Conservation (phyloP, 1,140 invertebrate genomes). For the Lepeophtheirus salmonis region DNA sequence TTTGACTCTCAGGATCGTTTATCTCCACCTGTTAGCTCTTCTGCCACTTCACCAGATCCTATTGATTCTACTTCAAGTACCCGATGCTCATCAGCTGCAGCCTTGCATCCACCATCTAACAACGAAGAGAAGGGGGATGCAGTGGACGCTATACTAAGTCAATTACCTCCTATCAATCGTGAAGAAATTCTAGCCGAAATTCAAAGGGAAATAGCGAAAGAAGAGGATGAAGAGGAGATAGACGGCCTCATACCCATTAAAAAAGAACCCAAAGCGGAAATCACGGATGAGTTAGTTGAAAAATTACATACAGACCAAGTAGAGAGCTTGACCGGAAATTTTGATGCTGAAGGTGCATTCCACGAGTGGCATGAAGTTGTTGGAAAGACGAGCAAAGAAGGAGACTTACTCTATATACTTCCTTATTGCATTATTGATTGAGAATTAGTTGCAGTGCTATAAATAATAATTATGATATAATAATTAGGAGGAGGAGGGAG, state of each 20-base stretch:
- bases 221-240: conserved; percentile 13
- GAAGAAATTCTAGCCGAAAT: conserved; percentile 15
- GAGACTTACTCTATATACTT: conserved; percentile 10
- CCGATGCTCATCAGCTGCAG: neutral
- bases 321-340: conserved; percentile 11
- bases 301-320: conserved; percentile 1
- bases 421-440: conserved; percentile 17
- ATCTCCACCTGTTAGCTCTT: no score
- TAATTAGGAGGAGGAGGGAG: no score
- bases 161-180: conserved; percentile 9
- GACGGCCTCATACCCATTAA: conserved; percentile 9
- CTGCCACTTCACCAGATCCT: no score
- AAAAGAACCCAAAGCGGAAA: neutral
- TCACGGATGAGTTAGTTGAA: neutral
- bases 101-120: neutral
- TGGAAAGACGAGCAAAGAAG: conserved; percentile 2
- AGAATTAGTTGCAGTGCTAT: no score
- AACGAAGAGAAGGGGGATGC: neutral
- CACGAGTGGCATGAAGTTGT: conserved; percentile 16
- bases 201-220: neutral
- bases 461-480: no score
- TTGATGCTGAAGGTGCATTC: conserved; percentile 3
- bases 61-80: no score
- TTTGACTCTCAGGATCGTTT: neutral
- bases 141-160: conserved; percentile 8